Evolutionary conservation across 2,113 vertebrate species (phyloP).

Genomic region (Cinclus mexicanus): DNA sequence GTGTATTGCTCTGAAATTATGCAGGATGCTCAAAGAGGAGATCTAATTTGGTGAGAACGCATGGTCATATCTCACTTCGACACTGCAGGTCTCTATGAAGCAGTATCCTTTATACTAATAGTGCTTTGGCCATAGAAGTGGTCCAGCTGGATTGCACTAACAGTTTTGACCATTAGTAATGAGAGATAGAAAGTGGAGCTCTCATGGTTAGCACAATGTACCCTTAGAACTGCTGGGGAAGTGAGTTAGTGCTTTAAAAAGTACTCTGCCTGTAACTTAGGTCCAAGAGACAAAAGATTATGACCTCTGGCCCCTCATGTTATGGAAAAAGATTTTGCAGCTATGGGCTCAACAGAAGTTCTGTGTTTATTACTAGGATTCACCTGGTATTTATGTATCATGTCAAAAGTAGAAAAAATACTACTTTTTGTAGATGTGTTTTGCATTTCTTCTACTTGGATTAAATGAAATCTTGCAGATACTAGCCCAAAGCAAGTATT

Average conservation of each 20-base stretch:
- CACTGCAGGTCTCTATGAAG: neutral
- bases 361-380: neutral
- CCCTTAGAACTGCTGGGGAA: neutral
- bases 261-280: neutral
- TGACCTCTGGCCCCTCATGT: neutral
- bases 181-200: neutral
- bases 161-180: neutral
- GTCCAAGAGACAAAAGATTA: neutral
- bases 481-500: neutral
- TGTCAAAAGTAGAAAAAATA: neutral
- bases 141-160: neutral
- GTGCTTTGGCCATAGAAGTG: neutral
- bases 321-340: neutral
- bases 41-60: neutral
- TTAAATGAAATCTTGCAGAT: neutral
- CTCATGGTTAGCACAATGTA: neutral
- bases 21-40: neutral
- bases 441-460: neutral
- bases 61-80: neutral
- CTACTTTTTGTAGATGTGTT: neutral
- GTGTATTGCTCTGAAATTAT: neutral
- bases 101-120: neutral
- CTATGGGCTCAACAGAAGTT: neutral
- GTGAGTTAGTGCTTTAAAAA: neutral
- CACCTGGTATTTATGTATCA: neutral